Conservation (phyloP, 2,888 invertebrate species). For the Tenthredo notha region DNA sequence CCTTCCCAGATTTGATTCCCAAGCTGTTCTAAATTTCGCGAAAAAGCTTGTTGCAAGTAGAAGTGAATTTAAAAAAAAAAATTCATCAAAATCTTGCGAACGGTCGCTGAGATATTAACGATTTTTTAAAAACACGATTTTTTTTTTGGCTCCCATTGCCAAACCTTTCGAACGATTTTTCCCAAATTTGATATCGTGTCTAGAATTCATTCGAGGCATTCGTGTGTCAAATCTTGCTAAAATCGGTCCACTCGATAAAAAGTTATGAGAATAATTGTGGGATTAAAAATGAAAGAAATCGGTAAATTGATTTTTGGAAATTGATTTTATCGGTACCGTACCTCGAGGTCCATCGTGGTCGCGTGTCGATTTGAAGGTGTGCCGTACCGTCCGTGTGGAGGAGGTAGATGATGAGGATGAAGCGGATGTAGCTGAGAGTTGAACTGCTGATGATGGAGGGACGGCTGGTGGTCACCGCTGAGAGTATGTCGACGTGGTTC, state of each 20-base stretch:
- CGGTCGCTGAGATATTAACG: background rate
- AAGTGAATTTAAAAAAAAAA: background rate
- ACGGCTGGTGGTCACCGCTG: constrained; percentile 87
- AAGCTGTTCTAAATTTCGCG: background rate
- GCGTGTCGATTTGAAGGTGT: constrained; percentile 75
- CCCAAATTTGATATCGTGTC: background rate
- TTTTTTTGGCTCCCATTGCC: background rate
- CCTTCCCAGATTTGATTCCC: background rate
- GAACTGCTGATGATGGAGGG: constrained; percentile 80
- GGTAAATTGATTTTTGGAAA: background rate
- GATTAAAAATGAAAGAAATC: background rate
- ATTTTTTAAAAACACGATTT: background rate
- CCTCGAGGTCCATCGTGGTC: constrained; percentile 89
- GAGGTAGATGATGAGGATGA: constrained; percentile 81
- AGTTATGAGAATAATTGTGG: background rate
- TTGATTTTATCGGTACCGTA: constrained; percentile 73
- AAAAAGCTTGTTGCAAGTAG: background rate
- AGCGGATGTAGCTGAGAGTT: constrained; percentile 73
- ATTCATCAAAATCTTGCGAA: background rate
- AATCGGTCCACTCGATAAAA: background rate
- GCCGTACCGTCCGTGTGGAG: constrained; percentile 81
- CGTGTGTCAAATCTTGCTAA: background rate
- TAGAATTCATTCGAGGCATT: background rate
- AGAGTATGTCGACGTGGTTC: constrained; percentile 92
- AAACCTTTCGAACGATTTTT: background rate